phyloP scores from a whole-genome alignment of 2,888 invertebrate species.

The Tetragnatha montana region DNA sequence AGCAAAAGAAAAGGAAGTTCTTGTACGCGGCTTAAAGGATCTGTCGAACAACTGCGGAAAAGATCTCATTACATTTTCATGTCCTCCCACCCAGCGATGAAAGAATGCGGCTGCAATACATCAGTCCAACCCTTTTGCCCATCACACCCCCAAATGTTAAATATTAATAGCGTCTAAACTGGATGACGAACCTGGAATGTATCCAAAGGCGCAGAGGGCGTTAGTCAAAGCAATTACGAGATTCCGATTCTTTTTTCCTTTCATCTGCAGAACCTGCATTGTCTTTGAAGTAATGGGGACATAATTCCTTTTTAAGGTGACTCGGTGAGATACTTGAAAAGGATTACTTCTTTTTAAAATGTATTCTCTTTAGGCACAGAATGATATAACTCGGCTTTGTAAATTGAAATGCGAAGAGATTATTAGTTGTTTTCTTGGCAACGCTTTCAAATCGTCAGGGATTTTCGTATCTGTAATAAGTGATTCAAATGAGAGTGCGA shows the following conservation, averaged over 20 bases:
- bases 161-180: slow-evolving; percentile 27
- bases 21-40: not conserved
- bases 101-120: not conserved
- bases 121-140: slow-evolving; percentile 4
- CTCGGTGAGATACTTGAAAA: not conserved
- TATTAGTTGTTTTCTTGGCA: not conserved
- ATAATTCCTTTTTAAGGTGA: not conserved
- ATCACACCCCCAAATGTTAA: slow-evolving; percentile 14
- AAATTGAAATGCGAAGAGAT: not conserved
- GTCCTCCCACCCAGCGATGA: slow-evolving; percentile 4
- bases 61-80: slow-evolving; percentile 22
- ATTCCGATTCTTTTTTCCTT: not conserved
- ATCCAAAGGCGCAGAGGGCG: not conserved
- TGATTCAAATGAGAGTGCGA: too few species aligned
- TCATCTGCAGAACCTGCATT: not conserved
- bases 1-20: not conserved
- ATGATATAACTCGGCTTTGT: not conserved
- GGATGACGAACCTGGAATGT: not conserved
- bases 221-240: slow-evolving; percentile 5
- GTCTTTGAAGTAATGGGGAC: not conserved
- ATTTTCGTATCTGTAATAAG: too few species aligned
- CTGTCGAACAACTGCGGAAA: slow-evolving; percentile 9
- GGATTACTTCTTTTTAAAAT: not conserved
- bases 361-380: not conserved
- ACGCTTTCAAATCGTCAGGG: too few species aligned